These are phyloP conservation scores for Dicerorhinus sumatrensis DNA, from an alignment of 2,113 vertebrate species.

Conservation along the genomic window DNA sequence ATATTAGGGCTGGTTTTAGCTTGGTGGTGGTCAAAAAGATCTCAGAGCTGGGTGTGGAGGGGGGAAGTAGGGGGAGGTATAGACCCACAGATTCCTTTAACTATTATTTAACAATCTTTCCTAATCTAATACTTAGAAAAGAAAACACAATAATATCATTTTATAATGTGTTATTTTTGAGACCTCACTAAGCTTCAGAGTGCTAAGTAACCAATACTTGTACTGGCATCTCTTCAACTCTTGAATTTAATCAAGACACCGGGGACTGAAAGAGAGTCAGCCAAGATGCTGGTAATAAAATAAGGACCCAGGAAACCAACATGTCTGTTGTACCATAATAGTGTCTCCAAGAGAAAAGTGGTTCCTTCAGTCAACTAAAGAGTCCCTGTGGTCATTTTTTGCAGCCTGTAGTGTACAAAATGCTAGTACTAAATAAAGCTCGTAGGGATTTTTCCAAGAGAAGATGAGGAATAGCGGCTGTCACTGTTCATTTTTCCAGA, in stretches of 20 bases:
- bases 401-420: background rate
- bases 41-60: background rate
- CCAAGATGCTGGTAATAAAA: background rate
- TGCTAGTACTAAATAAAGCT: slow-evolving; percentile 16
- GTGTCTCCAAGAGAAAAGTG: background rate
- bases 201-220: background rate
- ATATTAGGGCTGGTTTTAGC: background rate
- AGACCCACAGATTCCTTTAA: background rate
- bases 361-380: background rate
- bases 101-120: background rate
- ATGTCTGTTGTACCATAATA: background rate
- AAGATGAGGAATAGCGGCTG: background rate
- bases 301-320: background rate
- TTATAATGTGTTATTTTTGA: slow-evolving; percentile 18
- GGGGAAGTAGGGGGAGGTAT: background rate
- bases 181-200: background rate
- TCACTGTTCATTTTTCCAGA: background rate
- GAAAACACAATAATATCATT: background rate
- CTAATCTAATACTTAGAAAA: background rate
- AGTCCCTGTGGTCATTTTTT: background rate
- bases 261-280: background rate
- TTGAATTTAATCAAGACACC: slow-evolving; percentile 19
- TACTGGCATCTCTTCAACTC: background rate
- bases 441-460: background rate
- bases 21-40: background rate